Conservation (phyloP, 2,797 vertebrate species). For the Lagorchestes hirsutus region DNA sequence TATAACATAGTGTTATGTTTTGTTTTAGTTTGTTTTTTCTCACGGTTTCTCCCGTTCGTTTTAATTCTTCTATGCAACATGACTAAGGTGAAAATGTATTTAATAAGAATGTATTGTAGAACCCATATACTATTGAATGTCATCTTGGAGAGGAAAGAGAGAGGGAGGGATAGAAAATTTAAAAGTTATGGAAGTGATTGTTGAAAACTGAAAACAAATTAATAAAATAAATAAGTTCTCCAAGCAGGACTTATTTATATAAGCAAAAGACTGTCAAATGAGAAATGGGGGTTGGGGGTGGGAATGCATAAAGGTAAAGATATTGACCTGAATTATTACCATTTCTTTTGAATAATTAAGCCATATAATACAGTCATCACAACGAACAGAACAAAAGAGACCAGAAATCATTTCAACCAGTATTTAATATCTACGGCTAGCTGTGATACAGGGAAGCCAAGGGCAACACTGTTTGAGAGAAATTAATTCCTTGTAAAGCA, state of each 20-base stretch:
- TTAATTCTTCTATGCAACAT: too few species aligned
- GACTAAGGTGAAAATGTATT: too few species aligned
- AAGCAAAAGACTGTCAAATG: neutral
- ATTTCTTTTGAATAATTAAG: neutral
- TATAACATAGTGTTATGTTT: too few species aligned
- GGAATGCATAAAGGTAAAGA: neutral
- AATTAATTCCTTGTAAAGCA: neutral
- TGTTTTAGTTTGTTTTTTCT: too few species aligned
- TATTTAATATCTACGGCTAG: neutral
- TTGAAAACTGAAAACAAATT: too few species aligned
- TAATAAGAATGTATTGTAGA: too few species aligned
- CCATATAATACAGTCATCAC: neutral
- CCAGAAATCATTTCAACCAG: neutral
- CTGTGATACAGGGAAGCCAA: neutral
- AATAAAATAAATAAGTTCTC: neutral
- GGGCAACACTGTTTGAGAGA: neutral
- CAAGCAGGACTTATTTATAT: neutral
- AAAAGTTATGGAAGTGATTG: too few species aligned
- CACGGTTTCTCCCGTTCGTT: too few species aligned
- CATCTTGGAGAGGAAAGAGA: too few species aligned
- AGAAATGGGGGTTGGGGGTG: too few species aligned
- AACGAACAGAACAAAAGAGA: neutral
- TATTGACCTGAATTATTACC: neutral
- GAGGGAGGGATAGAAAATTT: too few species aligned
- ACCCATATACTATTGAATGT: too few species aligned